Evolutionary conservation across 2,888 invertebrate genomes (phyloP).

Genomic region (Amphiduros pacificus): DNA sequence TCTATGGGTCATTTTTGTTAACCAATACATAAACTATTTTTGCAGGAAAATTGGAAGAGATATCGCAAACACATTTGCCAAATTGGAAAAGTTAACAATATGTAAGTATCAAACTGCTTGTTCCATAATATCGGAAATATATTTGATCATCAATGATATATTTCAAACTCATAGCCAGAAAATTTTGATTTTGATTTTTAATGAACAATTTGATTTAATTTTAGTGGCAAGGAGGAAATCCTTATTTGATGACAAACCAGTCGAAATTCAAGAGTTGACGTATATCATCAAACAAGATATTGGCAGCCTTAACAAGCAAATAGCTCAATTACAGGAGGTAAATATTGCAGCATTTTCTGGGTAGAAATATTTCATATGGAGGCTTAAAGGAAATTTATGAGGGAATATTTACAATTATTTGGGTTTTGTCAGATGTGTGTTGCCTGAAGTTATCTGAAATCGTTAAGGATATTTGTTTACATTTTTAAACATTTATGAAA

Average conservation of each 20-base stretch:
- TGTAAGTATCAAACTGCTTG: slow-evolving; percentile 69
- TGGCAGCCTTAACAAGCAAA: slow-evolving; percentile 92
- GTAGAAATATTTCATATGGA: too few species aligned
- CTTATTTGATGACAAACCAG: slow-evolving; percentile 92
- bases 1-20: too few species aligned
- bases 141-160: too few species aligned
- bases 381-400: too few species aligned
- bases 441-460: too few species aligned
- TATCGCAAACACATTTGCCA: slow-evolving; percentile 92
- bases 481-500: too few species aligned
- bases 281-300: slow-evolving; percentile 97
- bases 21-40: too few species aligned
- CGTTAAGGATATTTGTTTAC: too few species aligned
- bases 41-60: slow-evolving; percentile 87
- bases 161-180: not conserved
- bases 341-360: too few species aligned
- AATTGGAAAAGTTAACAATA: slow-evolving; percentile 92
- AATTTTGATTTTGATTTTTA: not conserved
- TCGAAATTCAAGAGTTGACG: slow-evolving; percentile 95
- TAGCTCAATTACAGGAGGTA: slow-evolving; percentile 72
- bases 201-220: slow-evolving; percentile 4
- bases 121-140: not conserved
- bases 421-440: too few species aligned
- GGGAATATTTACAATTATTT: too few species aligned
- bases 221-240: slow-evolving; percentile 93